Evolutionary conservation across 1,140 invertebrate species (phyloP).

Genomic region (Heliothis subflexa): DNA sequence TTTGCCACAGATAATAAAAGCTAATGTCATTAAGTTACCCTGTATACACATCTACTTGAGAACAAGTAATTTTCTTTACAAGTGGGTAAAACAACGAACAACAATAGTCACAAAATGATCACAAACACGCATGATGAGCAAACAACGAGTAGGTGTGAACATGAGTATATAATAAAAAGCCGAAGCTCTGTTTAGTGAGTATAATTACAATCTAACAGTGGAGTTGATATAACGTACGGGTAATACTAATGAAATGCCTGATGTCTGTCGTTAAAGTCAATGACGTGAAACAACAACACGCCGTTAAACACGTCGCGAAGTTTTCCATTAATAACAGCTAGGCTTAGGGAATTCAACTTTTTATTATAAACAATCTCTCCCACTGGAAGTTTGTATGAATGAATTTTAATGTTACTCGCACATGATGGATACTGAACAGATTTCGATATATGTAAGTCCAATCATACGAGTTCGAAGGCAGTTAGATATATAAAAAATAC

Average conservation of each 20-base stretch:
- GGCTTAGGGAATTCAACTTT: background rate
- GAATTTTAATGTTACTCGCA: background rate
- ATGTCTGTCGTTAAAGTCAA: constrained; percentile 67
- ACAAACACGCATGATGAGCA: background rate
- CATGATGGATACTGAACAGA: too few relatives aligned
- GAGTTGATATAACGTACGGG: constrained; percentile 31
- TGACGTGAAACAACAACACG: constrained; percentile 64
- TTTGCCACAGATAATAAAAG: too few relatives aligned
- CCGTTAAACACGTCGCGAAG: constrained; percentile 63
- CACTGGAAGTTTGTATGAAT: background rate
- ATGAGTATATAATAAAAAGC: constrained; percentile 1
- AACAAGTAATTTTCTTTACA: too few relatives aligned
- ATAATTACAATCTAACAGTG: constrained; percentile 29
- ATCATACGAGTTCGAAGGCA: too few relatives aligned
- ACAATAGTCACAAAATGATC: background rate
- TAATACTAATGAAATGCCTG: constrained; percentile 66
- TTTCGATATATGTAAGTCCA: too few relatives aligned
- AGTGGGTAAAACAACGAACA: background rate
- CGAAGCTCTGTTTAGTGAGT: constrained; percentile 21
- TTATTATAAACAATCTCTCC: background rate
- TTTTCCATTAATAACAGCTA: constrained; percentile 64
- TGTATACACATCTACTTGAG: too few relatives aligned
- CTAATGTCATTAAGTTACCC: too few relatives aligned
- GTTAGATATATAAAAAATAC: too few relatives aligned
- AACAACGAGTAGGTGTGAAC: background rate